phyloP scores from a whole-genome alignment of 2,113 vertebrate genomes.

The Macquaria australasica region DNA sequence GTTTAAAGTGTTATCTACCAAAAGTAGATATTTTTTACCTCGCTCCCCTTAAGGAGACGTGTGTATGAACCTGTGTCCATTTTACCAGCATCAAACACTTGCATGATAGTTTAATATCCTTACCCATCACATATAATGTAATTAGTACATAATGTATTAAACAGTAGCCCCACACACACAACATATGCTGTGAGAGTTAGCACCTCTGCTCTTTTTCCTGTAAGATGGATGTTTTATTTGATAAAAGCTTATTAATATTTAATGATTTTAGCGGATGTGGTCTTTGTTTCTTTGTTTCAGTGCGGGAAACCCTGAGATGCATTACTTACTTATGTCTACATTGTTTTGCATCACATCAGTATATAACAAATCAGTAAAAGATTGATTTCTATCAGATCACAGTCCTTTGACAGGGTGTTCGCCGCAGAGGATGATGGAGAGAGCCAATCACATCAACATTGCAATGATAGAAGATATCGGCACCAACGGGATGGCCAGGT shows the following conservation, averaged over 20 bases:
- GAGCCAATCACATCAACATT: slow-evolving; percentile 68
- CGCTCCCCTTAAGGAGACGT: not conserved
- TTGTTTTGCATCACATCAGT: not conserved
- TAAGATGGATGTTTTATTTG: not conserved
- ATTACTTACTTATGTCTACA: not conserved
- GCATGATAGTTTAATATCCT: not conserved
- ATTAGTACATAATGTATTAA: too few species aligned
- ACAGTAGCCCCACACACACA: too few species aligned
- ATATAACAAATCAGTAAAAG: not conserved
- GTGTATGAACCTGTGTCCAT: not conserved
- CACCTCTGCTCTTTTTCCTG: too few species aligned
- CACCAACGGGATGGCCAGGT: slow-evolving; percentile 62
- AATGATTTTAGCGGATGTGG: not conserved
- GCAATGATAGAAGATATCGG: slow-evolving; percentile 70
- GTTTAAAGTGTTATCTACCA: not conserved
- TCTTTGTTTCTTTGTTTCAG: not conserved
- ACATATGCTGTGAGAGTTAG: not conserved
- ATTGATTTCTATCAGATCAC: not conserved
- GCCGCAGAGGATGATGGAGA: slow-evolving; percentile 61
- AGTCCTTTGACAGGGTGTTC: not conserved
- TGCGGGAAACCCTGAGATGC: not conserved
- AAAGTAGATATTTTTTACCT: not conserved
- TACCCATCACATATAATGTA: not conserved
- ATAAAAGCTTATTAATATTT: not conserved
- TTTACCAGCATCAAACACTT: not conserved